Evolutionary conservation across 2,888 invertebrate genomes (phyloP).

Genomic region (Mechanitis messenoides): DNA sequence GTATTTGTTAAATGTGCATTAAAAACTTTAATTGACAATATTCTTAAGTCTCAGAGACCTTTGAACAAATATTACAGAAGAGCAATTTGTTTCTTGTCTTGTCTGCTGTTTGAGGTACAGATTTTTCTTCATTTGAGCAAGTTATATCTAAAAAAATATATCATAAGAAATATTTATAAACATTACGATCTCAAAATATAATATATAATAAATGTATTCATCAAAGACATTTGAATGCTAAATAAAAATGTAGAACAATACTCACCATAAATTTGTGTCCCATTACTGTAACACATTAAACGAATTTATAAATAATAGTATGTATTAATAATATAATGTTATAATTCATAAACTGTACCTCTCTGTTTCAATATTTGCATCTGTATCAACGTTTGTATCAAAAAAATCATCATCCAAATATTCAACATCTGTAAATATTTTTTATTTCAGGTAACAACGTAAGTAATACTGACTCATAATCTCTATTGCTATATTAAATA

Average conservation of each 20-base stretch:
- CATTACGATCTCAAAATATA: conserved; percentile 12
- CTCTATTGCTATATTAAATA: background rate
- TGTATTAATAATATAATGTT: background rate
- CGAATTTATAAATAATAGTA: background rate
- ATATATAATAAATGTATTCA: background rate
- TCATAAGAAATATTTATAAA: background rate
- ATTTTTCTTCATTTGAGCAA: conserved; percentile 22
- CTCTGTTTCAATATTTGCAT: conserved; percentile 7
- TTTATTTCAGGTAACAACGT: background rate
- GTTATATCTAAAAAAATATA: conserved; percentile 12
- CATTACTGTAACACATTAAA: background rate
- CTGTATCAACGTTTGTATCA: conserved; percentile 24
- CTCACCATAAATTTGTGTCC: background rate
- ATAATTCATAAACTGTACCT: conserved; percentile 19
- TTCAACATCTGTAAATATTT: conserved; percentile 39
- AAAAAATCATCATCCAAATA: conserved; percentile 45
- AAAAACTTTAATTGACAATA: background rate
- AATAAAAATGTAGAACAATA: background rate
- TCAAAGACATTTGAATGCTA: background rate
- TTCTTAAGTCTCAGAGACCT: conserved; percentile 31
- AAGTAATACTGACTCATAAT: background rate
- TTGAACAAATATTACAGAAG: conserved; percentile 37
- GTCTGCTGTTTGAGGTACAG: conserved; percentile 11
- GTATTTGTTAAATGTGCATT: background rate
- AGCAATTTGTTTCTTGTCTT: conserved; percentile 8